Evolutionary conservation across 2,797 vertebrate species (phyloP).

Genomic region (Hippocampus kuda): DNA sequence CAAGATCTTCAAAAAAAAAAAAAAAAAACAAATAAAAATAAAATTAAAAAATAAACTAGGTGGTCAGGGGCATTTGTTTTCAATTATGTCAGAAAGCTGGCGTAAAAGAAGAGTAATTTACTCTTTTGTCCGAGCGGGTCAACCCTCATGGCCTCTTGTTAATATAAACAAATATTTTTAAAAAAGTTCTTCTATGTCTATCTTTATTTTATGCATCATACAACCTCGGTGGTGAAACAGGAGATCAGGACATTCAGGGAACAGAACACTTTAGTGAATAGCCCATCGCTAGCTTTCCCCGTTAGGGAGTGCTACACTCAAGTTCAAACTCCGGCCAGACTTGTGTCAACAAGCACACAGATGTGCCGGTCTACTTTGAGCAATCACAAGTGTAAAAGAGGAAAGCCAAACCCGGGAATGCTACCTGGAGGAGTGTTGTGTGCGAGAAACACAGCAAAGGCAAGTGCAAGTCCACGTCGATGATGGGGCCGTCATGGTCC

Average conservation of each 20-base stretch:
- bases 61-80: not conserved
- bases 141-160: no score
- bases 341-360: not conserved
- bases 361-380: not conserved
- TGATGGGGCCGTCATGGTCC: slow-evolving; percentile 75
- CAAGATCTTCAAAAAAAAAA: slow-evolving; percentile 53
- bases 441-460: slow-evolving; percentile 83
- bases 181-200: no score
- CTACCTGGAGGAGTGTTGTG: slow-evolving; percentile 60
- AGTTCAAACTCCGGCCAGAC: not conserved
- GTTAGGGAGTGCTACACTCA: not conserved
- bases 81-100: no score
- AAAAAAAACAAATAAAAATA: not conserved
- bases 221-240: no score
- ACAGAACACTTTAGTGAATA: not conserved
- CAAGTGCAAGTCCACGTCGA: slow-evolving; percentile 89
- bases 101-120: no score
- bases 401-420: not conserved
- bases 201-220: no score
- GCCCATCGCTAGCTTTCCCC: not conserved
- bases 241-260: no score
- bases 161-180: no score
- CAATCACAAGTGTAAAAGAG: not conserved
- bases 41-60: slow-evolving; percentile 3
- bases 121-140: no score